Conservation (phyloP, 92 coral and sea anemone species). For the Phenganax subtilis region DNA sequence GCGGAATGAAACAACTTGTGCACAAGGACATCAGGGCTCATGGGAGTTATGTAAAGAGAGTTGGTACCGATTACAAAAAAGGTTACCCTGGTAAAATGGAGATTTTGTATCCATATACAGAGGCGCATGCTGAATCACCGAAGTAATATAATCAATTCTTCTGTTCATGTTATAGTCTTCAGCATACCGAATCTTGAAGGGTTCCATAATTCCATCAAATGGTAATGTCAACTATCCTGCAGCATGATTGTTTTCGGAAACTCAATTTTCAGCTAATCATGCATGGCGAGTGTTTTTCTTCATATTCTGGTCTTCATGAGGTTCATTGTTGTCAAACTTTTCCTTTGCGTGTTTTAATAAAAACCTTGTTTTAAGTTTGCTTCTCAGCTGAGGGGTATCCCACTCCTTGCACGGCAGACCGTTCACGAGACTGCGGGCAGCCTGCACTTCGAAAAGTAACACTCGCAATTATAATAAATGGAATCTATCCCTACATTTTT, state of each 20-base stretch:
- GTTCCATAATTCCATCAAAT: slow-evolving; percentile 53
- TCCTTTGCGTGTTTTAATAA: neutral
- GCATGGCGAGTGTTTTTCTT: neutral
- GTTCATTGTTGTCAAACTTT: neutral
- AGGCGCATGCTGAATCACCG: too few species aligned
- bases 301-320: neutral
- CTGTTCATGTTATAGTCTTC: slow-evolving; percentile 49
- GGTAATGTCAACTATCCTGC: slow-evolving; percentile 51
- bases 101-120: too few species aligned
- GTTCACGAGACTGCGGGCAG: slow-evolving; percentile 6
- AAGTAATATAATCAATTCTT: neutral
- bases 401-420: slow-evolving; percentile 1
- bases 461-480: neutral
- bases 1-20: too few species aligned
- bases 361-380: neutral
- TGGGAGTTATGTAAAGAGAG: too few species aligned
- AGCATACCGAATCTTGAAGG: slow-evolving; percentile 52
- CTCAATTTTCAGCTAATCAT: neutral
- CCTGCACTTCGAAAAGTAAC: neutral
- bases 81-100: too few species aligned
- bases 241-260: slow-evolving; percentile 48
- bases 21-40: too few species aligned
- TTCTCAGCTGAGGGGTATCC: neutral
- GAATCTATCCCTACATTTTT: neutral
- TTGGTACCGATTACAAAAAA: too few species aligned